Evolutionary conservation across 1,140 invertebrate species (phyloP), one percentile per base, ranked within the genome.

Genomic region (Neodiprion fabricii): DNA sequence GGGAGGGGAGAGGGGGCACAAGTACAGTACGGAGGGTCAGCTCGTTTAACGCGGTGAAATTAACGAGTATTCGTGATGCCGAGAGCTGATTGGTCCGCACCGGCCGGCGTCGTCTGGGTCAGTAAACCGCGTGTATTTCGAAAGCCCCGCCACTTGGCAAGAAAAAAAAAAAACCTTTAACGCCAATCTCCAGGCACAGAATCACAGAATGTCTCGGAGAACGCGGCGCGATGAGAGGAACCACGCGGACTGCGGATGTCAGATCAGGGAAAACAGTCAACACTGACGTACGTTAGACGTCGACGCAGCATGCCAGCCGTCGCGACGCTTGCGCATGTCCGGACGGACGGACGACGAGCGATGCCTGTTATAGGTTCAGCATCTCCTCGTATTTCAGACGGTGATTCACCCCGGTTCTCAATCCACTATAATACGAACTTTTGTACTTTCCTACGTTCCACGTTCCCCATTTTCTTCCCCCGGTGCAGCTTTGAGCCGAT

Each of bases 211-310:
- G 5, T 40, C 28, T 40, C 28, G 5, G 2, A 40, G 28, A 40
- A 40, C 28, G 28, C 28, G 28, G 28, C 28, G 28, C 5, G 28
- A 40, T 9, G n/a, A 61, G 53, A 61, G 53, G 53, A 61, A 17
- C 53, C 53, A 61, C 53, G 53, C 53, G 53, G 53, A 61, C 53
- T 61, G 53, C 53, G 53, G 8, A 61, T 61, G 53, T 61, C 53
- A 61, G 53, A 61, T 61, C 11, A 61, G 53, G n/a, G 11, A 61
- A 61, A 61, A 61, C 53, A 61, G 53, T 61, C 53, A 61, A 61
- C 53, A 9, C 53, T 61, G 53, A 61, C 53, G 53, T 61, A 61
- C 53, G 53, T 61, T 61, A 61, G 11, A 61, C 53, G 28, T 17
- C 53, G 53, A 61, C 53, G 53, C 53, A 40, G 28, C 28, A 9